Evolutionary conservation across 2,888 invertebrate species (phyloP).

Genomic region (Hemaris fuciformis): DNA sequence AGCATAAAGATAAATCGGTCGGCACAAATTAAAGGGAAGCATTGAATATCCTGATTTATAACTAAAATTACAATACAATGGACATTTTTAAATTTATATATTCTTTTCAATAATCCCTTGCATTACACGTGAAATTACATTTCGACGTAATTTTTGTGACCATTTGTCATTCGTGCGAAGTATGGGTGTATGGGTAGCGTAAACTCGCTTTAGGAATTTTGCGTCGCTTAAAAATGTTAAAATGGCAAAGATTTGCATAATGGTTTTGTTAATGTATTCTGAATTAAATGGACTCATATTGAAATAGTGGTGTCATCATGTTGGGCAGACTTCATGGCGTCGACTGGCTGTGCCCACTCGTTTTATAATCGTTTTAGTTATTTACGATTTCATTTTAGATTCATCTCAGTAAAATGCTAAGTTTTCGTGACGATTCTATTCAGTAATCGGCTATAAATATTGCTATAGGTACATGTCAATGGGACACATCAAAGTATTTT

Average conservation of each 20-base stretch:
- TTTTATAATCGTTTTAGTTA: slow-evolving; percentile 34
- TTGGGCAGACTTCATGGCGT: slow-evolving; percentile 55
- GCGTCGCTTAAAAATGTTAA: slow-evolving; percentile 28
- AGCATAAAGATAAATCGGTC: slow-evolving; percentile 52
- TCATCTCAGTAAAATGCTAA: slow-evolving; percentile 33
- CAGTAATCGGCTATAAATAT: slow-evolving; percentile 39
- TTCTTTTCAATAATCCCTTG: slow-evolving; percentile 15
- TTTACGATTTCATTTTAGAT: slow-evolving; percentile 45
- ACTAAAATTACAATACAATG: slow-evolving; percentile 67
- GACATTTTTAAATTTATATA: slow-evolving; percentile 54
- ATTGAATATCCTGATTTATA: slow-evolving; percentile 66
- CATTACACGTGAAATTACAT: slow-evolving; percentile 11
- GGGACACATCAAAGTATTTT: not conserved
- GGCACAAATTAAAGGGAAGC: slow-evolving; percentile 59
- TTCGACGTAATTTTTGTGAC: slow-evolving; percentile 2
- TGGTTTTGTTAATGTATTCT: slow-evolving; percentile 46
- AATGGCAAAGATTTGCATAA: slow-evolving; percentile 44
- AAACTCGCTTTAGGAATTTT: slow-evolving; percentile 21
- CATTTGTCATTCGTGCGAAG: slow-evolving; percentile 10
- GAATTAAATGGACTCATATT: slow-evolving; percentile 43
- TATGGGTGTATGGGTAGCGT: not conserved
- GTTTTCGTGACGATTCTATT: slow-evolving; percentile 36
- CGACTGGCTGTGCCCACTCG: slow-evolving; percentile 30
- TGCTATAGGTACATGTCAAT: slow-evolving; percentile 15
- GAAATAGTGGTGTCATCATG: slow-evolving; percentile 51